Conservation (phyloP, 2,113 vertebrate species). For the Irena cyanogastra region DNA sequence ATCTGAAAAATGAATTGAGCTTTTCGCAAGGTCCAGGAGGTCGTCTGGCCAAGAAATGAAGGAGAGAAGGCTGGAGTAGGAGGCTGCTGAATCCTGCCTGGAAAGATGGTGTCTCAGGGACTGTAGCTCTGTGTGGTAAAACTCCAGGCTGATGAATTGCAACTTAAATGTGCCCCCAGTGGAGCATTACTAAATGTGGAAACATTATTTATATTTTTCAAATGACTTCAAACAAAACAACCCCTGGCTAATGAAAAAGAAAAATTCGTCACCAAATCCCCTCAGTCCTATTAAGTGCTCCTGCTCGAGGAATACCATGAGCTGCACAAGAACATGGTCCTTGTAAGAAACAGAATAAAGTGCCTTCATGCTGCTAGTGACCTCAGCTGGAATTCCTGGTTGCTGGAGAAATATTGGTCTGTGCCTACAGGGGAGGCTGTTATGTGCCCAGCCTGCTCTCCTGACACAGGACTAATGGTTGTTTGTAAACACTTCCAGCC, state of each 20-base stretch:
- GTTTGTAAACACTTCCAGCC: slow-evolving; percentile 19
- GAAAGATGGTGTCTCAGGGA: neutral
- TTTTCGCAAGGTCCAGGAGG: neutral
- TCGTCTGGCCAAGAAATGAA: neutral
- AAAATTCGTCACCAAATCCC: neutral
- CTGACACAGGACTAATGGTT: neutral
- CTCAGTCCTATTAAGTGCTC: neutral
- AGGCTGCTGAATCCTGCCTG: neutral
- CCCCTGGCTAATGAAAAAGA: neutral
- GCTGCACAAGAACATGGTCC: neutral
- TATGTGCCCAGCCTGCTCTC: neutral
- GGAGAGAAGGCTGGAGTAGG: neutral
- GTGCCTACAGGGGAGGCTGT: neutral
- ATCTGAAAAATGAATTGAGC: neutral
- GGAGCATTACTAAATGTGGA: neutral
- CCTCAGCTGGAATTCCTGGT: slow-evolving; percentile 1
- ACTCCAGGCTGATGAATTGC: neutral
- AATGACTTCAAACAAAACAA: slow-evolving; percentile 29
- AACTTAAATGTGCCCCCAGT: slow-evolving; percentile 5
- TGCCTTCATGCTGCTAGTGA: neutral
- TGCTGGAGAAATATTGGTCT: slow-evolving; percentile 31
- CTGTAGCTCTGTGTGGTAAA: neutral
- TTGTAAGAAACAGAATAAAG: neutral
- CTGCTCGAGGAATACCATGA: neutral
- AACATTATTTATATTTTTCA: slow-evolving; percentile 39